Evolutionary conservation across 1,140 invertebrate species (phyloP).

Genomic region (Subanguina moxae): DNA sequence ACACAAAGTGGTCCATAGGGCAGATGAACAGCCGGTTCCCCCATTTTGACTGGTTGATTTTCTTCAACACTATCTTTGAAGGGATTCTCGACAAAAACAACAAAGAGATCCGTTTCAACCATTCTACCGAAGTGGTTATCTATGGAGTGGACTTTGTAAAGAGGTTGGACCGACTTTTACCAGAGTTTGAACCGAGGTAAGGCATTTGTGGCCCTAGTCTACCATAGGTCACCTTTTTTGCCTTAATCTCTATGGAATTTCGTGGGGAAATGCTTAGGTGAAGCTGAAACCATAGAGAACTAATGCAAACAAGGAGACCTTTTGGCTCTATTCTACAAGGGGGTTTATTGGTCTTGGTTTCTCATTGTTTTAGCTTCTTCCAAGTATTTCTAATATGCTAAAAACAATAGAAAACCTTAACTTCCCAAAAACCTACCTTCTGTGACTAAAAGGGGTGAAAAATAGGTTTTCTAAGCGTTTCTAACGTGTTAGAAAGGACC

Average conservation of each 20-base stretch:
- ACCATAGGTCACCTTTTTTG: neutral
- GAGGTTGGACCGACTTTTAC: conserved; percentile 51
- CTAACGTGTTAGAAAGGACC: no score
- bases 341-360: no score
- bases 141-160: conserved; percentile 57
- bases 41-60: conserved; percentile 54
- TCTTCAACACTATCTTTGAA: conserved; percentile 57
- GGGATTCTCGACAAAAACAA: conserved; percentile 45
- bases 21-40: conserved; percentile 51
- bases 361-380: no score
- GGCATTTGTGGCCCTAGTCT: neutral
- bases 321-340: no score
- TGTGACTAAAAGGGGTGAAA: no score
- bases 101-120: conserved; percentile 37
- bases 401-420: no score
- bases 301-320: no score
- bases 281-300: conserved; percentile 1
- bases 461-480: no score
- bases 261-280: no score
- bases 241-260: no score
- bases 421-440: no score
- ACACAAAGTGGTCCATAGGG: conserved; percentile 58
- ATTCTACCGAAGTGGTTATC: conserved; percentile 54
- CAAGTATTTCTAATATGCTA: no score
- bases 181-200: conserved; percentile 50